Percentiles rank a stretch among this genome's conserved stretches.
phyloP scores from a whole-genome alignment of 2,888 invertebrate species.

The Platerodrilus igneus region DNA sequence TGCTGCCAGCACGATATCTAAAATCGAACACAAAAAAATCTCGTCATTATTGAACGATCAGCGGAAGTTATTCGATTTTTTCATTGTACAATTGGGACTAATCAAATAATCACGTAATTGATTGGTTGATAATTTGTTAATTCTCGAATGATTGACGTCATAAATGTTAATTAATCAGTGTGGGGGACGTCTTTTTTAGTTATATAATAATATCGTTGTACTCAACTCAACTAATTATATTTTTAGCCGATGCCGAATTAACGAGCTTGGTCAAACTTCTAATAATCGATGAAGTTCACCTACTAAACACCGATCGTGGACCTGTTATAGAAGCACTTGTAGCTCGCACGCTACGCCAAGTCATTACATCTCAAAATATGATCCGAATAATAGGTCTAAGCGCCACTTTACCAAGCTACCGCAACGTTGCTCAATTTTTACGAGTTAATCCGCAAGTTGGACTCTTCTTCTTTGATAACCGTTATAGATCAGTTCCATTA shows the following conservation, averaged over 20 bases:
- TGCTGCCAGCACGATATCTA: no score
- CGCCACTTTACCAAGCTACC: constrained; percentile 95
- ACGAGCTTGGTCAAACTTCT: constrained; percentile 86
- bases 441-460: constrained; percentile 89
- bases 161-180: no score
- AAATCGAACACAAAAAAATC: no score
- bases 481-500: constrained; percentile 93
- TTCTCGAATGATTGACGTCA: no score
- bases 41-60: no score
- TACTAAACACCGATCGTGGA: constrained; percentile 94
- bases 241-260: constrained; percentile 76
- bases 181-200: no score
- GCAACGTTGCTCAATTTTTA: constrained; percentile 92
- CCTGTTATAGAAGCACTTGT: constrained; percentile 97
- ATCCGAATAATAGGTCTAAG: constrained; percentile 95
- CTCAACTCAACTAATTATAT: no score
- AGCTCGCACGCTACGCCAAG: constrained; percentile 89
- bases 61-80: no score
- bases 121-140: no score
- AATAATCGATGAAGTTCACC: constrained; percentile 95
- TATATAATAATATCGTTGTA: constrained; percentile 14
- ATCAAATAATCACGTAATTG: no score
- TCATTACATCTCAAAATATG: constrained; percentile 88
- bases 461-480: constrained; percentile 88
- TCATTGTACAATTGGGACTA: no score